Evolutionary conservation across 1,140 invertebrate genomes (phyloP).

Genomic region (Mycetomoellerius zeteki): DNA sequence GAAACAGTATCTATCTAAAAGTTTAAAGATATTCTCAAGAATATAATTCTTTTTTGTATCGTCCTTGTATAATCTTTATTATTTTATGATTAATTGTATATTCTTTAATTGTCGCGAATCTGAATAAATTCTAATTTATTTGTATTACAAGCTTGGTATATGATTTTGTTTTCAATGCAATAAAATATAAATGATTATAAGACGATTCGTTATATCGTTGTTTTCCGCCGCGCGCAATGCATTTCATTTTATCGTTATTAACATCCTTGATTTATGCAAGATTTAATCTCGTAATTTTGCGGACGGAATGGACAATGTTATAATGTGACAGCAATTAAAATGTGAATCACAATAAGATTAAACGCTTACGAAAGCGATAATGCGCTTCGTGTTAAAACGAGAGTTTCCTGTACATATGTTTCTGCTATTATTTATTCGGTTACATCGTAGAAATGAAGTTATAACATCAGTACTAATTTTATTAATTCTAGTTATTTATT

Average conservation of each 20-base stretch:
- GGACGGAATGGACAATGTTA: conserved; percentile 1
- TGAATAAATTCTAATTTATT: conserved; percentile 28
- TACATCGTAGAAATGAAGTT: not conserved
- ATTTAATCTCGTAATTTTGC: conserved; percentile 12
- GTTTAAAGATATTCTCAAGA: conserved; percentile 5
- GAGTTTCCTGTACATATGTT: conserved; percentile 40
- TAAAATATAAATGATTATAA: conserved; percentile 19
- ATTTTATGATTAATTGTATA: not conserved
- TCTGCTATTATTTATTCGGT: conserved; percentile 44
- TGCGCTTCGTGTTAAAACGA: not conserved
- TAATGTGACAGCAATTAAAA: conserved; percentile 7
- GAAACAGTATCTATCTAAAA: conserved; percentile 46
- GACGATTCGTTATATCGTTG: conserved; percentile 8
- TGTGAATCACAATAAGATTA: conserved; percentile 13
- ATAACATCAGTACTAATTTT: conserved; percentile 43
- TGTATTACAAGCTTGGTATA: not conserved
- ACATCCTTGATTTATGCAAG: not conserved
- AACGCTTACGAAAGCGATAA: conserved; percentile 24
- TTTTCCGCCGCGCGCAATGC: not conserved
- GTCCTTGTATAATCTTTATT: not conserved
- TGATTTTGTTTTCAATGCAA: conserved; percentile 18
- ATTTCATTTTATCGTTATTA: not conserved
- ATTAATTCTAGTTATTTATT: conserved; percentile 57
- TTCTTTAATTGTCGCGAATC: conserved; percentile 9
- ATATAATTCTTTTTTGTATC: conserved; percentile 19